Conservation (phyloP, 2,888 invertebrate species). For the Branchellion lobata region DNA sequence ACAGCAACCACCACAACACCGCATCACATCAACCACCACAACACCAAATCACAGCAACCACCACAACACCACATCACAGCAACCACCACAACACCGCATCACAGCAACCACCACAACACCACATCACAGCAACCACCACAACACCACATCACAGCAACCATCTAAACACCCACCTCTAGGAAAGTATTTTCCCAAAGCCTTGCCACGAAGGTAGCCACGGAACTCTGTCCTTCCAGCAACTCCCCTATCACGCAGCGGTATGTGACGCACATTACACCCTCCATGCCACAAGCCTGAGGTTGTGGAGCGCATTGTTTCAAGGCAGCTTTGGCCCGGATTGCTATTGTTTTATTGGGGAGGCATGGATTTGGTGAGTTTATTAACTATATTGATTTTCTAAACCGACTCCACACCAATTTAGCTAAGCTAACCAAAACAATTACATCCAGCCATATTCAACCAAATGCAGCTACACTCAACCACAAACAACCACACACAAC, state of each 20-base stretch:
- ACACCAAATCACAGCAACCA: too few relatives aligned
- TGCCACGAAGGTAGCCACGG: slow-evolving; percentile 18
- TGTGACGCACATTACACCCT: not conserved
- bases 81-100: too few relatives aligned
- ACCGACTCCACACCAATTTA: not conserved
- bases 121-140: too few relatives aligned
- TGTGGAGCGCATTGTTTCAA: too few relatives aligned
- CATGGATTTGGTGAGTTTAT: not conserved
- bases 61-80: too few relatives aligned
- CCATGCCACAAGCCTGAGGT: slow-evolving; percentile 8
- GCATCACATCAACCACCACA: too few relatives aligned
- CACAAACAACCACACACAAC: not conserved
- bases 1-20: too few relatives aligned
- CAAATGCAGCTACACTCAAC: too few relatives aligned
- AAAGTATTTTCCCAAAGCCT: slow-evolving; percentile 39
- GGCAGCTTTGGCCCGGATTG: too few relatives aligned
- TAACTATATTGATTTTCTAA: not conserved
- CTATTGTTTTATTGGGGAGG: not conserved
- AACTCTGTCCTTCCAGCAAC: slow-evolving; percentile 12
- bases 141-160: not conserved
- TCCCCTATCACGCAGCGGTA: slow-evolving; percentile 11
- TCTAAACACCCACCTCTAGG: slow-evolving; percentile 2
- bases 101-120: too few relatives aligned
- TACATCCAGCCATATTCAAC: too few relatives aligned
- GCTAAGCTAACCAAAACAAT: too few relatives aligned